Evolutionary conservation across 2,888 invertebrate genomes (phyloP), one percentile per base, ranked within the genome.

Genomic region (Thumatha senex): DNA sequence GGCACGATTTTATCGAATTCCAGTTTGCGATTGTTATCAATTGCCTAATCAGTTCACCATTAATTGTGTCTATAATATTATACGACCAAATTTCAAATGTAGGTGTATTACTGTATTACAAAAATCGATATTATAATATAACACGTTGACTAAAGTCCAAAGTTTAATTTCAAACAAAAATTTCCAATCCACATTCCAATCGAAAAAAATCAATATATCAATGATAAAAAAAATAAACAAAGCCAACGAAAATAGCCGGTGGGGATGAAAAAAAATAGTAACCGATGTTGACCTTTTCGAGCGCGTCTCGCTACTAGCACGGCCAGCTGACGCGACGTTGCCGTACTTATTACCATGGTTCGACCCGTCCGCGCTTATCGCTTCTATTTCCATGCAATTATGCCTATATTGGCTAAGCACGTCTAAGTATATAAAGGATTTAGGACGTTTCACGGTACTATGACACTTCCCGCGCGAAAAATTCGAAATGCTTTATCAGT

Each of bases 281-380:
- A 84, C 86, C 86, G 86, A 84, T 82, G 90, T 84, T 91, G 90
- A 91, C 90, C 90, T 90, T 92, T 92, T 83, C 72, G 80, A 84
- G 78, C 88, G 82, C 80, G 79, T 78, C 82, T 83, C 82, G 82
- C 80, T 84, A 82, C 89, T 89, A 85, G 86, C 82, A 74, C 83
- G 80, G 84, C 86, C 90, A 87, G 92, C 89, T 91, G 92, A 90
- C 88, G 88, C 91, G 89, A 71, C 84, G 92, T 91, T 92, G 90
- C 89, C 89, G 74, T 70, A 65, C 78, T 77, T 76, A 65, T 70
- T 58, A 66, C 76, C 73, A 74, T 76, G 74, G 75, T 76, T 75
- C 69, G 72, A 67, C 51, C 78, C 77, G 80, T 82, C 71, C 67
- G 56, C 64, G 78, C 89, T 91, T 91, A 91, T 91, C 90, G 90